Evolutionary conservation across 2,888 invertebrate species (phyloP), one percentile per base, ranked within the genome.

Genomic region (Hedychridium roseum): DNA sequence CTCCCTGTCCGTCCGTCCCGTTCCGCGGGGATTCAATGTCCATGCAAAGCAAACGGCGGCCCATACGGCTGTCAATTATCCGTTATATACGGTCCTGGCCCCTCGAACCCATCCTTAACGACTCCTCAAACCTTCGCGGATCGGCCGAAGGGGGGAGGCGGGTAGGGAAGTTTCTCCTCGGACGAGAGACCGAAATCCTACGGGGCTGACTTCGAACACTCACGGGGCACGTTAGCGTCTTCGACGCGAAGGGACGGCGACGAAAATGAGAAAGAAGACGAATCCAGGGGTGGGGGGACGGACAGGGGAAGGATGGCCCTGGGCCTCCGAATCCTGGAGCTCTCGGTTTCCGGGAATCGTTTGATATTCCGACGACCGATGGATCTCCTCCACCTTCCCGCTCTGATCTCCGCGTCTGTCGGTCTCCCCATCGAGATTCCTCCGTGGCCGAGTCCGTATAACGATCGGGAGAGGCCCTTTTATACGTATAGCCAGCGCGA

Each of bases 11-110:
- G 55, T 58, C 57, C 61, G 57, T 58, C 58, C 62, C 55, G 52
- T 49, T 50, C 60, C 58, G 61, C 63, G 70, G 68, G 71, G 70
- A 73, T 75, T 74, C 73, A 75, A 76, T 74, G 78, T 76, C 76
- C 77, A 76, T 76, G 76, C 77, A 77, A 78, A 77, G 74, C 73
- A 75, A 76, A 73, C 74, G 70, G 64, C 73, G 71, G 70, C 62
- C 58, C 52, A 63, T 67, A 71, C 70, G 76, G 71, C 78, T 78
- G 78, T 78, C 78, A 78, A 78, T 78, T 78, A 78, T 76, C 76
- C 72, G 76, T 78, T 78, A 78, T 78, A 78, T 78, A 78, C 76
- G 76, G 74, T 72, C 73, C 68, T 71, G 76, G 70, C 64, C 65
- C 72, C 70, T 73, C 72, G 71, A 73, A 76, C 74, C 72, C 71